These are phyloP conservation scores for Sakesphorus luctuosus DNA, from an alignment of 2,113 vertebrate genomes.

Conservation along the genomic window DNA sequence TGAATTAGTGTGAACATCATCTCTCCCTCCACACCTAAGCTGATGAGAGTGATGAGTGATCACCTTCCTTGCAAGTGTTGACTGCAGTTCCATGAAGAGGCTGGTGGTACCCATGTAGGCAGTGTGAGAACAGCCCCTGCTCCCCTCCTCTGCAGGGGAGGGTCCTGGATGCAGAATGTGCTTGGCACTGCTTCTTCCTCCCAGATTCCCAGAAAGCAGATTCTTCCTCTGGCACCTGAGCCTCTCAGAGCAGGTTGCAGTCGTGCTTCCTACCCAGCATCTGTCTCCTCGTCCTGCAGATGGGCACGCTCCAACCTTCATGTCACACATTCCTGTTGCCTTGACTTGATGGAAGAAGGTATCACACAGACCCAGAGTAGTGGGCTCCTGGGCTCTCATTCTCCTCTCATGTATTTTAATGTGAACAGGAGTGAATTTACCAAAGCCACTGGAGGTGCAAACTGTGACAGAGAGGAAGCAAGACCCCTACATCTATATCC, in stretches of 20 bases:
- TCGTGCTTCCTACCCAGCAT: slow-evolving; percentile 19
- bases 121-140: slow-evolving; percentile 13
- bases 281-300: neutral
- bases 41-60: neutral
- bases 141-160: neutral
- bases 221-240: slow-evolving; percentile 46
- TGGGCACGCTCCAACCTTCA: neutral
- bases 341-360: neutral
- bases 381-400: neutral
- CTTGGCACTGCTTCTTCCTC: neutral
- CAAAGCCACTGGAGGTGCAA: neutral
- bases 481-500: neutral
- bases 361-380: neutral
- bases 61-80: neutral
- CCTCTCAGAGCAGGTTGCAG: neutral
- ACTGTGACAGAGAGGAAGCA: neutral
- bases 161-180: neutral
- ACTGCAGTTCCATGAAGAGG: neutral
- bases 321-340: neutral
- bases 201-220: neutral
- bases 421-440: neutral
- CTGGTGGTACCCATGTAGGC: neutral
- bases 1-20: neutral
- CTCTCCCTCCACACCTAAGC: neutral
- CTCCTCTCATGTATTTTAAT: neutral